phyloP scores from a whole-genome alignment of 2,797 vertebrate genomes.

The Buceros bicornis region DNA sequence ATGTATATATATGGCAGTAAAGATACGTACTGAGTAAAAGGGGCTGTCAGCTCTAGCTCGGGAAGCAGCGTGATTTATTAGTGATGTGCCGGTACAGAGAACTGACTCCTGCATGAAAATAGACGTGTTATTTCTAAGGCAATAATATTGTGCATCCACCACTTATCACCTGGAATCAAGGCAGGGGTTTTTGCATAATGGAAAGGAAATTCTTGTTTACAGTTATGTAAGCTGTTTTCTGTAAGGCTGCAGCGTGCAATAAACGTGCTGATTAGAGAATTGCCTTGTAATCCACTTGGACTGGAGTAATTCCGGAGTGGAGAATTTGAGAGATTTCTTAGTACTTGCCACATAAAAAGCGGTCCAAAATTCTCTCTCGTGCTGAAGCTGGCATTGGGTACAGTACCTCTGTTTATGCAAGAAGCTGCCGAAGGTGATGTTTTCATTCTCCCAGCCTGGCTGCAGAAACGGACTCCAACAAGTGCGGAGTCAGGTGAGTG shows the following conservation, averaged over 20 bases:
- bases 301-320: constrained; percentile 5
- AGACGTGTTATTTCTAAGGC: background rate
- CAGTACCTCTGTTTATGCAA: background rate
- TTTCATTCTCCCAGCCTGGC: background rate
- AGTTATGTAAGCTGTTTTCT: background rate
- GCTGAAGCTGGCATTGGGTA: background rate
- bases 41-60: background rate
- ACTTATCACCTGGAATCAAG: background rate
- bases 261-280: constrained; percentile 4
- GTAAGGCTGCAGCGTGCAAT: background rate
- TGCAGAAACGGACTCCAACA: background rate
- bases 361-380: background rate
- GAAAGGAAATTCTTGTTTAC: background rate
- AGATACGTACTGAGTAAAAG: background rate
- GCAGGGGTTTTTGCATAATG: background rate
- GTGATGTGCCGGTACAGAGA: background rate
- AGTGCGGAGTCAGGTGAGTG: background rate
- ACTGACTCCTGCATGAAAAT: background rate
- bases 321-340: background rate
- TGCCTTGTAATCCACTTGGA: constrained; percentile 6
- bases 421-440: background rate
- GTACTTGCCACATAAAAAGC: background rate
- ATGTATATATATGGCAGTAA: background rate
- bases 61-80: background rate
- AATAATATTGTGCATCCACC: background rate